Base-by-base conservation (phyloP, 2,113 vertebrate species). In the Strix uralensis region DNA sequence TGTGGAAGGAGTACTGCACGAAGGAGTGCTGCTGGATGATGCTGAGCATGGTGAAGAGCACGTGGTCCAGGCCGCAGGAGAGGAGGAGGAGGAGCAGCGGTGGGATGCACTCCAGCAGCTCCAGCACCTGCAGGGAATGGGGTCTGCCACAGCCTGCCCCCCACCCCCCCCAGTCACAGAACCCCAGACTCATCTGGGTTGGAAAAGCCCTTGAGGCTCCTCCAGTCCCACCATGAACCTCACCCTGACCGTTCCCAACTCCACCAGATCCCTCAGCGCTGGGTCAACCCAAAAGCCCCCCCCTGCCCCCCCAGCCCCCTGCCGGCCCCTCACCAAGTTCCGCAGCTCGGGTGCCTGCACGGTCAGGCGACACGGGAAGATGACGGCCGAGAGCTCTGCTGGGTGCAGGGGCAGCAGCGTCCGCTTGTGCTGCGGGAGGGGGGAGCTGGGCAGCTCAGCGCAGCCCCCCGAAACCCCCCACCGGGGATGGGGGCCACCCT, bases 11-110 rank as follows among this genome's bases (percentile, higher is more conserved):
- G 74, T 99, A 99, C 88, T 99, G 95, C 16, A 98, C 96, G 7
- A 98, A 96, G 29, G 98, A 98, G 90, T 99, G 98, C 29, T 93
- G 98, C 81, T 97, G 97, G 93, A 99, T 97, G 82, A 98, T 90
- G 87, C 98, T 97, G 46, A 99, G 98, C 26, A 98, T n/a, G 30
- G 94, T 96, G 96, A 97, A 98, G 71, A 99, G 95, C 3, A 97
- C 69, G 66, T 97, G 95, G 94, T 99, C 99, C 6, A 98, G 88
- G 5, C 70, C 57, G 2, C 98, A 97, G 36, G 99, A 73, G 30
- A 98, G n/a, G 38, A 97, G 26, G 7, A 98, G 81, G 75, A 99
- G 97, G 54, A 99, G 79, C n/a, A 97, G 38, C 1, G 98, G 32
- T 0, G 98, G 97, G 61, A 99, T 15, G 7, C 97, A 95, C 96